These are phyloP conservation scores for Melinaea menophilus DNA, from an alignment of 2,888 invertebrate genomes.

Conservation along the genomic window DNA sequence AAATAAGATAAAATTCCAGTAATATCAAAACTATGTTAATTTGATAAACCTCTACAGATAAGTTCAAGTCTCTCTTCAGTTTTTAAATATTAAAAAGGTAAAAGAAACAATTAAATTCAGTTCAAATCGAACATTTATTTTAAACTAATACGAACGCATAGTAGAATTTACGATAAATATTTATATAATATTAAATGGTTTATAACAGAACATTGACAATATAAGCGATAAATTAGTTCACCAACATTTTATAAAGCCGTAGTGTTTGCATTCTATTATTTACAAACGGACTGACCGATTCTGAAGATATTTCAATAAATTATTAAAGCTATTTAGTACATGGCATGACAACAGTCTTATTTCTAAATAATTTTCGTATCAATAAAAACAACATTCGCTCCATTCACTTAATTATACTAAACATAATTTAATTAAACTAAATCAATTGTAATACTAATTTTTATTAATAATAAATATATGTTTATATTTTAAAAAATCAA, in stretches of 20 bases:
- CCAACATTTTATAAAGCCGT: conserved; percentile 70
- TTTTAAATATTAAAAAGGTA: conserved; percentile 12
- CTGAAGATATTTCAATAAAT: conserved; percentile 53
- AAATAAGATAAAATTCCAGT: no score
- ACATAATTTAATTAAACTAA: conserved; percentile 3
- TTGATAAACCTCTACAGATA: no score
- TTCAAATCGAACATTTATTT: conserved; percentile 74
- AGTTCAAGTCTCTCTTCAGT: not conserved
- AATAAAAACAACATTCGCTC: conserved; percentile 32
- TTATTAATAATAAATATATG: not conserved
- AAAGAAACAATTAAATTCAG: conserved; percentile 34
- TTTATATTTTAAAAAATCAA: not conserved
- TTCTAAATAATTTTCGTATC: conserved; percentile 41
- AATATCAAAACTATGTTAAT: no score
- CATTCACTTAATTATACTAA: conserved; percentile 26
- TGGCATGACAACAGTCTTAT: conserved; percentile 67
- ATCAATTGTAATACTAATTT: conserved; percentile 1
- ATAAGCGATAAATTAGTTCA: conserved; percentile 70
- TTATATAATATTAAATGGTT: conserved; percentile 70
- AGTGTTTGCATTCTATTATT: conserved; percentile 58
- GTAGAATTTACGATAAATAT: conserved; percentile 77
- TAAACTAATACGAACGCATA: conserved; percentile 76
- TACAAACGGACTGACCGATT: conserved; percentile 51
- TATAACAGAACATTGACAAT: conserved; percentile 73
- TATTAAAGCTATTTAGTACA: conserved; percentile 72